These are phyloP conservation scores for Chaenogobius annularis DNA, from an alignment of 2,113 vertebrate species.

Conservation along the genomic window DNA sequence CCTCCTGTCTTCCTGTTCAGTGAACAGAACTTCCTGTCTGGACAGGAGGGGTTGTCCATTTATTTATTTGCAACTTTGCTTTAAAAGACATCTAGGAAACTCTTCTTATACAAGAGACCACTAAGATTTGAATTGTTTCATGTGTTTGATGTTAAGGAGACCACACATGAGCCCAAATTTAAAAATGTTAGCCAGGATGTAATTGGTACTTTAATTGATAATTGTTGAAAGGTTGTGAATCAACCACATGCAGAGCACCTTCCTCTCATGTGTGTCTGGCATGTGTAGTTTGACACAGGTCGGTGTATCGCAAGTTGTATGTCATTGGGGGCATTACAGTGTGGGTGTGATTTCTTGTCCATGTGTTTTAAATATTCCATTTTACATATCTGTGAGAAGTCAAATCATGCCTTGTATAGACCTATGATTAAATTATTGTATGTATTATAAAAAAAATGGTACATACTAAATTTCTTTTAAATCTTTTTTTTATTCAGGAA, in stretches of 20 bases:
- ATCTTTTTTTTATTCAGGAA: constrained; percentile 46
- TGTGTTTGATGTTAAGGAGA: constrained; percentile 72
- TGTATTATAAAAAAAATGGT: not conserved
- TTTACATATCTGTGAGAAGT: not conserved
- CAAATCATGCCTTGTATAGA: not conserved
- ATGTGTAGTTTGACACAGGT: constrained; percentile 19
- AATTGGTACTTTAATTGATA: constrained; percentile 72
- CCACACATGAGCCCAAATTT: constrained; percentile 47
- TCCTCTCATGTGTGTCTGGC: constrained; percentile 44
- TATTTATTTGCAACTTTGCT: constrained; percentile 76
- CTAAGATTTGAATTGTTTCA: constrained; percentile 68
- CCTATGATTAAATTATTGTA: too few relatives aligned
- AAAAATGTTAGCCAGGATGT: constrained; percentile 71
- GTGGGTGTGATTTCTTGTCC: too few relatives aligned
- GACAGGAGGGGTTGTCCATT: constrained; percentile 67
- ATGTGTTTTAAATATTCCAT: not conserved
- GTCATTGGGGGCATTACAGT: not conserved
- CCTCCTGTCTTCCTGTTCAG: constrained; percentile 77
- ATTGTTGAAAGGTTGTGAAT: constrained; percentile 61
- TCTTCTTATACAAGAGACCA: constrained; percentile 53
- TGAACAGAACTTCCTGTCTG: constrained; percentile 78
- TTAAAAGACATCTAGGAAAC: constrained; percentile 66
- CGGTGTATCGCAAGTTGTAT: not conserved
- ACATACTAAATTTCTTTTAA: not conserved
- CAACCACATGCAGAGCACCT: constrained; percentile 52